Evolutionary conservation across 2,113 vertebrate species (phyloP), one percentile per base, ranked within the genome.

Genomic region (Thalassoma bifasciatum): DNA sequence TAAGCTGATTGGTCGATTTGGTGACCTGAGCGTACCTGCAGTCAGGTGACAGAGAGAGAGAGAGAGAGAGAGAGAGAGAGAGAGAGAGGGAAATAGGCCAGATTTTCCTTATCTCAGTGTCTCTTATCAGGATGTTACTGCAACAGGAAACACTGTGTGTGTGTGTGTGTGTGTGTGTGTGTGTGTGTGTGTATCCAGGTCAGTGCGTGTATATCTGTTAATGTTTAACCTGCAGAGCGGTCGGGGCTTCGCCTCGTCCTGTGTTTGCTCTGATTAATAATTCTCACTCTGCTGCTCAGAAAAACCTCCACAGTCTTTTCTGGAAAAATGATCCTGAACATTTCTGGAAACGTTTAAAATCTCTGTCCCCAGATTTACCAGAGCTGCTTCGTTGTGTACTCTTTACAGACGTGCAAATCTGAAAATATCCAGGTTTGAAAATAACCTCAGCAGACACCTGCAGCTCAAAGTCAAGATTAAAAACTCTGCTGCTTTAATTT

Each of bases 221-320:
- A 72, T 78, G 34, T 82, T 82, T 79, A 78, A 66, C 54, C 26
- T 42, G 50, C 49, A 60, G 53, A 44, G 21, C 37, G 10, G 79
- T 24, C 72, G 17, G n/a, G 5, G 11, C 54, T 49, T 67, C 73
- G 52, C 58, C 42, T n/a, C 67, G 10, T 2, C 5, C 26, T 52
- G 38, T 80, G 68, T 86, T 86, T 79, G 16, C 72, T 76, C 79
- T 44, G 61, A 71, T 81, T 81, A 81, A 75, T 75, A 57, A 63
- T 66, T 74, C 21, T 75, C n/a, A n/a, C n/a, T n/a, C n/a, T n/a
- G n/a, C n/a, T n/a, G n/a, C n/a, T n/a, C n/a, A n/a, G n/a, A n/a
- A n/a, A n/a, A n/a, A n/a, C n/a, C n/a, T n/a, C n/a, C n/a, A n/a
- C n/a, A n/a, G n/a, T n/a, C n/a, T n/a, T n/a, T n/a, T n/a, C n/a